phyloP scores from a whole-genome alignment of 2,888 invertebrate species.

The Lathronympha strigana region DNA sequence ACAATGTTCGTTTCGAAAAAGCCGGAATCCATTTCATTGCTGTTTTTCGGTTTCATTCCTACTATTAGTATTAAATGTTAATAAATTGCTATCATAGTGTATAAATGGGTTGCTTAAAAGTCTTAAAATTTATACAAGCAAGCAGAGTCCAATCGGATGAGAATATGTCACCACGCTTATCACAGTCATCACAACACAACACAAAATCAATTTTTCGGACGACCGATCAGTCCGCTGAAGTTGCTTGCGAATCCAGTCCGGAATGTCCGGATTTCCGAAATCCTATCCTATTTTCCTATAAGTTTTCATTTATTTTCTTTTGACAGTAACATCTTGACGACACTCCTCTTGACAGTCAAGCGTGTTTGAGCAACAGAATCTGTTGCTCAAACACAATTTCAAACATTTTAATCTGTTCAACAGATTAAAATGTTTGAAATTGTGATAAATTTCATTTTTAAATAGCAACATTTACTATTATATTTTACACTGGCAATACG shows the following conservation, averaged over 20 bases:
- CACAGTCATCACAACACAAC: neutral
- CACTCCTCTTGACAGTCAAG: neutral
- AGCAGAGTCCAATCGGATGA: neutral
- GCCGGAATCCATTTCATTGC: constrained; percentile 76
- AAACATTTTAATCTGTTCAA: too few relatives aligned
- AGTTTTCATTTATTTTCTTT: neutral
- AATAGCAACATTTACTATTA: neutral
- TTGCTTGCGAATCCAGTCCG: neutral
- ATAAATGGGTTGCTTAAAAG: neutral
- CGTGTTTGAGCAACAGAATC: constrained; percentile 7
- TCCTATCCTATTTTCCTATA: too few relatives aligned
- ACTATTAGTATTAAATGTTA: constrained; percentile 21
- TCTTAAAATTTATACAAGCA: neutral
- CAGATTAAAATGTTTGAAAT: too few relatives aligned
- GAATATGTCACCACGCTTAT: neutral
- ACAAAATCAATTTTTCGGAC: constrained; percentile 8
- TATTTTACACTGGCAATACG: neutral
- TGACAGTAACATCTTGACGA: neutral
- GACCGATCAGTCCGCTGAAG: neutral
- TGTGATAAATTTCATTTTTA: too few relatives aligned
- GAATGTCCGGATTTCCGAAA: neutral
- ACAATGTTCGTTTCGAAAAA: constrained; percentile 73
- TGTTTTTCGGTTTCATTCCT: constrained; percentile 70
- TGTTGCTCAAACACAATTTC: neutral
- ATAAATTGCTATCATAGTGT: constrained; percentile 22